Evolutionary conservation across 2,888 invertebrate genomes (phyloP).

Genomic region (Eumerus sabulonum): DNA sequence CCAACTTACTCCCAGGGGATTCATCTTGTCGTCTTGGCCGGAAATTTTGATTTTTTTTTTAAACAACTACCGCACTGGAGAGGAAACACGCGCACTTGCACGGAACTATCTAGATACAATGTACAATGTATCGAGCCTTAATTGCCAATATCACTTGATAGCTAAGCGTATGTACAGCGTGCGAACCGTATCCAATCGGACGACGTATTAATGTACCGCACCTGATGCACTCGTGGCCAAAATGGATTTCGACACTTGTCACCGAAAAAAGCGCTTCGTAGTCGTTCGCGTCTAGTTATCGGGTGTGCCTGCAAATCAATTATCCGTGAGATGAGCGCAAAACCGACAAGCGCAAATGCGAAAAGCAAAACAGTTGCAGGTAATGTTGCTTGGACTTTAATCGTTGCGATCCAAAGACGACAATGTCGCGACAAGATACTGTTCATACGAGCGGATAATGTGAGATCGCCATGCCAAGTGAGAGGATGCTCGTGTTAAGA

Average conservation of each 20-base stretch:
- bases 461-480: no score
- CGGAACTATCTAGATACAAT: no score
- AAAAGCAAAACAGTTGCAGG: conserved; percentile 24
- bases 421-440: no score
- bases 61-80: conserved; percentile 25
- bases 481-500: no score
- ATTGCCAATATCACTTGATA: no score
- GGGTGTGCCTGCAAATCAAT: conserved; percentile 36
- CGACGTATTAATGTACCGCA: no score
- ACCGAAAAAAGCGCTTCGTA: conserved; percentile 29
- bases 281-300: conserved; percentile 38
- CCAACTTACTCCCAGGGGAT: conserved; percentile 74
- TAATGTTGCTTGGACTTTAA: conserved; percentile 8
- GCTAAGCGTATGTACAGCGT: no score
- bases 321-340: conserved; percentile 44
- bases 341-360: conserved; percentile 33
- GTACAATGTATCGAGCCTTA: no score
- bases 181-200: no score
- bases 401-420: no score
- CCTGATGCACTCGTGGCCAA: no score
- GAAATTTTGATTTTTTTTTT: conserved; percentile 72
- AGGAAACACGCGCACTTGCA: conserved; percentile 1
- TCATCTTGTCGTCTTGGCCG: conserved; percentile 71
- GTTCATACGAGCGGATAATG: no score
- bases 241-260: conserved; percentile 55